These are phyloP conservation scores for Pantherophis guttatus DNA, from an alignment of 2,113 vertebrate genomes.

Conservation along the genomic window DNA sequence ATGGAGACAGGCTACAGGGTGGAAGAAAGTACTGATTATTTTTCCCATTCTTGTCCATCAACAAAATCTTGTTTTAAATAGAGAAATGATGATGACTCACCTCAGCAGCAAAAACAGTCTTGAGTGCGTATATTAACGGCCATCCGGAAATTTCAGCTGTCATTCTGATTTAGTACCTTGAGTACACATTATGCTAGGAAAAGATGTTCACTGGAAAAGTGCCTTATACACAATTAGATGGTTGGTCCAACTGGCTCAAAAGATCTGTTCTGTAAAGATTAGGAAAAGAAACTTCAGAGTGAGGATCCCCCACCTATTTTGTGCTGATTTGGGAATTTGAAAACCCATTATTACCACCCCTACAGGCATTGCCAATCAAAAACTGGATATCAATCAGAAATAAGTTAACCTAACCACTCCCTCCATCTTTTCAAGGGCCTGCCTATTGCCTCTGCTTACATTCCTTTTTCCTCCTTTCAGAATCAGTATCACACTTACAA, in stretches of 20 bases:
- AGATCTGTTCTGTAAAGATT: background rate
- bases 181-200: background rate
- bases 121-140: background rate
- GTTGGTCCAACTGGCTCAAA: background rate
- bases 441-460: background rate
- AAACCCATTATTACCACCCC: background rate
- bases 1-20: background rate
- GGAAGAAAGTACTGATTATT: background rate
- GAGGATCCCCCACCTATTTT: background rate
- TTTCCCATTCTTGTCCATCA: background rate
- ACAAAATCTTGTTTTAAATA: background rate
- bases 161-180: background rate
- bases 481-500: background rate
- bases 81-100: background rate
- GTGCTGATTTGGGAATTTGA: background rate
- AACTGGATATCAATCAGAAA: background rate
- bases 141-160: background rate
- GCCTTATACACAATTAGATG: background rate
- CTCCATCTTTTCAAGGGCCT: background rate
- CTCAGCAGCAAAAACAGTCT: background rate
- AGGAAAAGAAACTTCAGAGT: background rate
- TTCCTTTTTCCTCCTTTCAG: background rate
- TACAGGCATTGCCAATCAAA: background rate
- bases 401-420: background rate
- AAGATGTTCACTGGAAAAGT: background rate